Percentiles rank a stretch among this genome's conserved stretches.
phyloP scores from a whole-genome alignment of 1,140 invertebrate genomes.

The Zaprionus capensis region DNA sequence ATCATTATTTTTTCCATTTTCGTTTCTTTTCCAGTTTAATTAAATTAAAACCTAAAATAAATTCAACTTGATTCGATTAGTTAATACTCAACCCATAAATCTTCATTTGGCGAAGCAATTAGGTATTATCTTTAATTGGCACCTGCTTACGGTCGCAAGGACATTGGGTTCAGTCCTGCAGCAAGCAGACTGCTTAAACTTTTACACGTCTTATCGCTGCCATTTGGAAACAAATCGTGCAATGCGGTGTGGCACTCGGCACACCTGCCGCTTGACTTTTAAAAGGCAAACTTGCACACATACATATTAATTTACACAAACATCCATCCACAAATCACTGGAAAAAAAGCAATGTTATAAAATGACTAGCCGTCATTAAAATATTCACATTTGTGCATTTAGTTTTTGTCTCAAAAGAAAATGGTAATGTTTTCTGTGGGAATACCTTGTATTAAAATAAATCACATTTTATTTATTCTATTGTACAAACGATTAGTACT shows the following conservation, averaged over 20 bases:
- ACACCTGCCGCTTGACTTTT: constrained; percentile 70
- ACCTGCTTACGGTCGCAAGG: constrained; percentile 45
- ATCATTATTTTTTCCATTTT: not conserved
- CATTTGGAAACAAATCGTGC: constrained; percentile 57
- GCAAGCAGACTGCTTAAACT: constrained; percentile 58
- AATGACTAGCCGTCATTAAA: not conserved
- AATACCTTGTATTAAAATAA: too few relatives aligned
- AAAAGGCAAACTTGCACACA: constrained; percentile 31
- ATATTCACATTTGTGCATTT: not conserved
- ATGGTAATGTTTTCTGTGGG: too few relatives aligned
- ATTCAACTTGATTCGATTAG: constrained; percentile 48
- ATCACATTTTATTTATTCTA: too few relatives aligned
- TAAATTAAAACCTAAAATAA: constrained; percentile 52
- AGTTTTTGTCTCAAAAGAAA: too few relatives aligned
- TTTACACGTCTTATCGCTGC: constrained; percentile 62
- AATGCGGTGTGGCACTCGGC: constrained; percentile 55
- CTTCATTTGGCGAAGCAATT: constrained; percentile 73
- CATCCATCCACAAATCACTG: not conserved
- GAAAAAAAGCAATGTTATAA: not conserved
- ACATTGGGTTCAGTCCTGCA: constrained; percentile 2
- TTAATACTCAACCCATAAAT: constrained; percentile 65
- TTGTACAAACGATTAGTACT: too few relatives aligned
- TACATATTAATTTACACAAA: constrained; percentile 2
- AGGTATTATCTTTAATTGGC: constrained; percentile 80
- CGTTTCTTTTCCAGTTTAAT: constrained; percentile 39